A percentile compares a stretch with the other conserved stretches of the same genome.
Evolutionary conservation across 2,113 vertebrate genomes (phyloP).

Genomic region (Callocephalon fimbriatum): DNA sequence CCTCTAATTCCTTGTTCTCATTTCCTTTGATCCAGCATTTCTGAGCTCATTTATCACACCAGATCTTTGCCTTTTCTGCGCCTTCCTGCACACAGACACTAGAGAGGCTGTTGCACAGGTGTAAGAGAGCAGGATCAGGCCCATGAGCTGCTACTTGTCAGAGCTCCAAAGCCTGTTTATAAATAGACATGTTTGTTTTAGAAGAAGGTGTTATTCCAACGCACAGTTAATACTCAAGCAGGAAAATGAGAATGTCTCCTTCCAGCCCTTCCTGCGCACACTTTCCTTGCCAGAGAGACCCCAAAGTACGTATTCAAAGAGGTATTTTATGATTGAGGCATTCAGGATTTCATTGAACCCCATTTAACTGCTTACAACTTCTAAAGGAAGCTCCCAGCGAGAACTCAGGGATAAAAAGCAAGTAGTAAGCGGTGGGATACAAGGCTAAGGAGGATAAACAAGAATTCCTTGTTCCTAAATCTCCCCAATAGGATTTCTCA

Average conservation of each 20-base stretch:
- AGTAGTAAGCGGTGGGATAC: not conserved
- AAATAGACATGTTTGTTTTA: slow-evolving; percentile 35
- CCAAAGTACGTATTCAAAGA: slow-evolving; percentile 15
- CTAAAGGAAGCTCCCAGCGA: slow-evolving; percentile 1
- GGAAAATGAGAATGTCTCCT: slow-evolving; percentile 24
- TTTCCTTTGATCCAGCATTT: not conserved
- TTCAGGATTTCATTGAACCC: slow-evolving; percentile 42
- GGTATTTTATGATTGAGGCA: slow-evolving; percentile 28
- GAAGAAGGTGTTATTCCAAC: slow-evolving; percentile 48
- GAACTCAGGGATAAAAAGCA: not conserved
- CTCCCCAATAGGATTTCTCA: slow-evolving; percentile 22
- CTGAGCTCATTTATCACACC: not conserved
- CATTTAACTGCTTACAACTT: slow-evolving; percentile 58
- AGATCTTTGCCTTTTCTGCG: not conserved
- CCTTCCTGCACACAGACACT: not conserved
- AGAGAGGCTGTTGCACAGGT: not conserved
- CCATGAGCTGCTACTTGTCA: slow-evolving; percentile 7
- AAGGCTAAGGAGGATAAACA: slow-evolving; percentile 35
- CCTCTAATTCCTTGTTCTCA: not conserved
- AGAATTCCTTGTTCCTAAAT: slow-evolving; percentile 30
- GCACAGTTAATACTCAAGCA: not conserved
- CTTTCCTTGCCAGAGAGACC: slow-evolving; percentile 7
- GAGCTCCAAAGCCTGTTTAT: slow-evolving; percentile 33
- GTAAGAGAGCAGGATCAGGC: not conserved
- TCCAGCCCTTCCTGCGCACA: slow-evolving; percentile 6